phyloP scores from a whole-genome alignment of 2,888 invertebrate species.

The Gymnosoma rotundatum region DNA sequence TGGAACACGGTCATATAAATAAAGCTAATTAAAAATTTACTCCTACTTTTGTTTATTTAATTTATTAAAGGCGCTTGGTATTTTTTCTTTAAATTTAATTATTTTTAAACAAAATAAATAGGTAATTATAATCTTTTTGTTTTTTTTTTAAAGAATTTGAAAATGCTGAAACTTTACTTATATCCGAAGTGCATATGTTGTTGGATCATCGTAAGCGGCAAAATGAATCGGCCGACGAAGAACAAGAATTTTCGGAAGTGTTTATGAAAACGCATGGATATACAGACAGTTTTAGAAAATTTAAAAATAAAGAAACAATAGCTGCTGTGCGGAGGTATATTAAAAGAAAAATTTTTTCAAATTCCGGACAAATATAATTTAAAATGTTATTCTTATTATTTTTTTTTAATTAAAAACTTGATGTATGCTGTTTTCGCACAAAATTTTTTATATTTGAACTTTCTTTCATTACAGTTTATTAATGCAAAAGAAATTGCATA shows the following conservation, averaged over 20 bases:
- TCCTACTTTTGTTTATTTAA: constrained; percentile 12
- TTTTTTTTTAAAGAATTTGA: constrained; percentile 93
- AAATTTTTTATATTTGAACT: neutral
- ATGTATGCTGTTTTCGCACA: too few relatives aligned
- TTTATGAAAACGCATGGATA: constrained; percentile 99
- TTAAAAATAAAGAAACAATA: constrained; percentile 99
- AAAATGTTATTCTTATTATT: too few relatives aligned
- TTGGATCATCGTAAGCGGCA: constrained; percentile 98
- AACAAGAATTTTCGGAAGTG: constrained; percentile 98
- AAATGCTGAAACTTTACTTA: constrained; percentile 97
- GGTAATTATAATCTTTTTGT: constrained; percentile 19
- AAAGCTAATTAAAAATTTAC: constrained; percentile 82
- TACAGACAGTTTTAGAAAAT: constrained; percentile 97
- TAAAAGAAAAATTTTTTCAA: neutral
- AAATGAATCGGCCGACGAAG: constrained; percentile 98
- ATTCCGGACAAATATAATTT: neutral
- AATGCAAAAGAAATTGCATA: constrained; percentile 97
- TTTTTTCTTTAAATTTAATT: neutral
- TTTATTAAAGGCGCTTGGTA: constrained; percentile 59
- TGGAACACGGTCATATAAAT: constrained; percentile 88
- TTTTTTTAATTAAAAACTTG: too few relatives aligned
- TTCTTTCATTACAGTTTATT: constrained; percentile 87
- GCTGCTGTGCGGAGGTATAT: constrained; percentile 94
- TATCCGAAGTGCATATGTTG: constrained; percentile 97
- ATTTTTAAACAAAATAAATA: neutral